A percentile compares a stretch with the other conserved stretches of the same genome.
These are phyloP conservation scores for Thermophis baileyi DNA, from an alignment of 2,113 vertebrate species.

Conservation along the genomic window DNA sequence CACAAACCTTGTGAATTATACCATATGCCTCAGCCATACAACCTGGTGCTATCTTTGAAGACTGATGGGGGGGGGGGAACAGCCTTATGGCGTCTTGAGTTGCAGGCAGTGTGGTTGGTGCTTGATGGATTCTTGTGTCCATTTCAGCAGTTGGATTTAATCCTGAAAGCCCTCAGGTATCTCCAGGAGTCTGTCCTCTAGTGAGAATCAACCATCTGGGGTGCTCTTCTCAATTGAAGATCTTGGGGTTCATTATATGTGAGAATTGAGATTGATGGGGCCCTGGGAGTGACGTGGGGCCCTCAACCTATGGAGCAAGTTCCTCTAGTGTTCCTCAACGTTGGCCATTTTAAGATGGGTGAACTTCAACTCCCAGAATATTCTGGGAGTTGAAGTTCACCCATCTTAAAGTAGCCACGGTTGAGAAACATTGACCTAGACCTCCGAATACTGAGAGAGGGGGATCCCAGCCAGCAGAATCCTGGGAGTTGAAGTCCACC, in stretches of 20 bases:
- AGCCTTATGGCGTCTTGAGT: not conserved
- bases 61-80: not conserved
- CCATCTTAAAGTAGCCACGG: too few species aligned
- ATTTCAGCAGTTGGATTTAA: not conserved
- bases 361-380: too few species aligned
- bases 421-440: too few species aligned
- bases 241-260: not conserved
- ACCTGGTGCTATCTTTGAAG: not conserved
- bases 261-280: not conserved
- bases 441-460: too few species aligned
- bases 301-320: too few species aligned
- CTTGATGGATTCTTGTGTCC: not conserved
- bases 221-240: not conserved
- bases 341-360: too few species aligned
- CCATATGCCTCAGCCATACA: too few species aligned
- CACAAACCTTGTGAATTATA: not conserved
- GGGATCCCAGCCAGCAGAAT: too few species aligned
- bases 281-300: not conserved
- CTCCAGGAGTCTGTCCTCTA: not conserved
- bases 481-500: too few species aligned
- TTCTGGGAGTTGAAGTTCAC: too few species aligned
- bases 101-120: not conserved
- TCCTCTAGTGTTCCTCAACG: too few species aligned
- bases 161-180: not conserved
- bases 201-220: not conserved